Evolutionary conservation across 1,140 invertebrate species (phyloP), one percentile per base, ranked within the genome.

Genomic region (Eumeta japonica): DNA sequence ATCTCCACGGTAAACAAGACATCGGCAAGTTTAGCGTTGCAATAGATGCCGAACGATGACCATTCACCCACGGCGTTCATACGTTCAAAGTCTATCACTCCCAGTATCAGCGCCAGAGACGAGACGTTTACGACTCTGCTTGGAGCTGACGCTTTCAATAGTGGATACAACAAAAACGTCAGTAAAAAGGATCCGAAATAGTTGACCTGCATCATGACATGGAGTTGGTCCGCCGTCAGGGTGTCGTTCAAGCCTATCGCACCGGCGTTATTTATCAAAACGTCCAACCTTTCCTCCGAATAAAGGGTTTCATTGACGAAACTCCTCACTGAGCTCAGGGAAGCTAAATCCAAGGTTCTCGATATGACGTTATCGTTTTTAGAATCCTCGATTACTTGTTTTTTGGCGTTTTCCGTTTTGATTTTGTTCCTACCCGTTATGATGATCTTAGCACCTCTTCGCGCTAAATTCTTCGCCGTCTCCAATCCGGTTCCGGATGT

Each of bases 391-490:
- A 79, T 64, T 38, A 90, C 87, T 3, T 83, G 78, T 10, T 71
- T 41, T 41, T 74, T 77, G 12, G 87, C 84, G 36, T 67, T 60
- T 47, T 79, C 52, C 2, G 83, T 81, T 48, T 81, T 81, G 4
- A 74, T 55, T 13, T 80, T 16, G 60, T 84, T 81, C 43, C 90
- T 68, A 58, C 90, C 92, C 5, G 88, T 88, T 49, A 94, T 75
- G 16, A 92, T 80, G 3, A 94, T 86, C 48, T 78, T 79, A 20
- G 90, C 90, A 1, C 90, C 90, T 65, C 89, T 84, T 31, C 82
- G 75, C 11, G 88, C 87, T 34, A 94, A 73, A 33, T 88, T 83
- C 55, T 81, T 80, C 3, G 88, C 89, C 17, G 87, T 88, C 76
- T 92, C 88, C 63, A 80, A 87, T 28, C 91, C 76, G 14, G 67